Percentiles rank a stretch among this genome's conserved stretches.
phyloP scores from a whole-genome alignment of 2,797 vertebrate species.

The Urophycis tenuis region DNA sequence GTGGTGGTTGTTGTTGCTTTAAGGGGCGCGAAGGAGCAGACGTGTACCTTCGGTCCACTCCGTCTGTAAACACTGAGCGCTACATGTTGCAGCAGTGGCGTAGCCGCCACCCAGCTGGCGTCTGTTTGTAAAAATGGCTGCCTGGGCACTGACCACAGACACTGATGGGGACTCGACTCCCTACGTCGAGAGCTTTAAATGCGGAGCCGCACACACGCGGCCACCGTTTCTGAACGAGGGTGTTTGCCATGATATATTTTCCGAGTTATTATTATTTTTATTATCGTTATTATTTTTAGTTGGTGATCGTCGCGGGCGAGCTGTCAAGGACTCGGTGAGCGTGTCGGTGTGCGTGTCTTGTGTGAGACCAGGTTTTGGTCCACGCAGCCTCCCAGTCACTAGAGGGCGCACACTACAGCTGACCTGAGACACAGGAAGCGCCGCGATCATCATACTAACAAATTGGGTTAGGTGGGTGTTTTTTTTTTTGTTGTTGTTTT shows the following conservation, averaged over 20 bases:
- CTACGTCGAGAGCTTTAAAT: constrained; percentile 67
- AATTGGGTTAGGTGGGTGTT: constrained; percentile 40
- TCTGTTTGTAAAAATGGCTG: constrained; percentile 50
- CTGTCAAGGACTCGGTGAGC: constrained; percentile 28
- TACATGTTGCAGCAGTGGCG: constrained; percentile 49
- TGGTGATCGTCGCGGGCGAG: background rate
- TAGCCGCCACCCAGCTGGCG: constrained; percentile 36
- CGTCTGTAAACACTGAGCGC: constrained; percentile 72
- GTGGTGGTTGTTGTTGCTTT: constrained; percentile 74
- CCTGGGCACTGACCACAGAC: constrained; percentile 51
- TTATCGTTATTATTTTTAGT: background rate
- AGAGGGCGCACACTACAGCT: constrained; percentile 43
- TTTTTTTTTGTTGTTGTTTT: constrained; percentile 39
- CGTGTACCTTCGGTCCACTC: constrained; percentile 58
- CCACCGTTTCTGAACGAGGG: constrained; percentile 37
- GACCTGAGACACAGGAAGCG: constrained; percentile 8
- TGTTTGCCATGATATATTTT: background rate
- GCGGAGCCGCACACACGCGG: constrained; percentile 51
- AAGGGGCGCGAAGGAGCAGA: constrained; percentile 57
- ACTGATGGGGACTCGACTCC: constrained; percentile 55
- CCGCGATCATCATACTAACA: constrained; percentile 31
- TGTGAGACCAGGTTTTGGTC: constrained; percentile 20
- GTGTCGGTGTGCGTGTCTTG: constrained; percentile 43
- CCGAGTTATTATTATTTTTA: constrained; percentile 14
- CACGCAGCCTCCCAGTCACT: constrained; percentile 44